Conservation (phyloP, 2,888 invertebrate genomes). For the Deroplatys truncata region DNA sequence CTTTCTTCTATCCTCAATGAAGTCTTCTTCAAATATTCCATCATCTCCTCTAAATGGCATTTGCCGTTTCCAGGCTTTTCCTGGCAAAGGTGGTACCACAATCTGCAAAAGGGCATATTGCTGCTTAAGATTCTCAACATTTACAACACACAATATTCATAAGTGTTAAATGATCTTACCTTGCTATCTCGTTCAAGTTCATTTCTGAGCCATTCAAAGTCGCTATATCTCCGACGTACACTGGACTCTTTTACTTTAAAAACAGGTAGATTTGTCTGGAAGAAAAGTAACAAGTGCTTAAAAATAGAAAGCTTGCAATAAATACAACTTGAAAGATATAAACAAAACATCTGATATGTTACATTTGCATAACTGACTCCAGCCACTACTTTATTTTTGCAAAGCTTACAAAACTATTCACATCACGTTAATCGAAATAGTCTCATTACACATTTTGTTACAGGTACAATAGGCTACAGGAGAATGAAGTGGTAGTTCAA, state of each 20-base stretch:
- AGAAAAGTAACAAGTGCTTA: conserved; percentile 44
- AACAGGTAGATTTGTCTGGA: conserved; percentile 96
- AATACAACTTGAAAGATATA: not conserved
- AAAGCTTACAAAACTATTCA: too few relatives aligned
- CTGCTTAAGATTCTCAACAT: not conserved
- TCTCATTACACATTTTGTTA: too few relatives aligned
- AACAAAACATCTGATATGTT: too few relatives aligned
- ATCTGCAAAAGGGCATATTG: conserved; percentile 59
- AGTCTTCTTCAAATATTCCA: conserved; percentile 98
- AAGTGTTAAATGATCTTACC: conserved; percentile 50
- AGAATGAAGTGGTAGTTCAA: too few relatives aligned
- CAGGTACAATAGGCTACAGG: too few relatives aligned
- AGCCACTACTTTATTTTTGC: too few relatives aligned
- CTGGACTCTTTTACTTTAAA: conserved; percentile 99
- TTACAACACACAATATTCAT: not conserved
- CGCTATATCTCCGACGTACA: conserved; percentile 95
- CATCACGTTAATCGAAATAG: too few relatives aligned
- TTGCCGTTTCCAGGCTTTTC: conserved; percentile 97
- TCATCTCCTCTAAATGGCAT: conserved; percentile 98
- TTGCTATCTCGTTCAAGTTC: conserved; percentile 99
- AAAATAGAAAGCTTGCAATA: not conserved
- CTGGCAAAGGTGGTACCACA: conserved; percentile 96
- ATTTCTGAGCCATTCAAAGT: conserved; percentile 99
- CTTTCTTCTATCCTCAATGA: conserved; percentile 97
- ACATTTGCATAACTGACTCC: too few relatives aligned